phyloP scores from a whole-genome alignment of 2,888 invertebrate genomes.

The Lypha dubia region DNA sequence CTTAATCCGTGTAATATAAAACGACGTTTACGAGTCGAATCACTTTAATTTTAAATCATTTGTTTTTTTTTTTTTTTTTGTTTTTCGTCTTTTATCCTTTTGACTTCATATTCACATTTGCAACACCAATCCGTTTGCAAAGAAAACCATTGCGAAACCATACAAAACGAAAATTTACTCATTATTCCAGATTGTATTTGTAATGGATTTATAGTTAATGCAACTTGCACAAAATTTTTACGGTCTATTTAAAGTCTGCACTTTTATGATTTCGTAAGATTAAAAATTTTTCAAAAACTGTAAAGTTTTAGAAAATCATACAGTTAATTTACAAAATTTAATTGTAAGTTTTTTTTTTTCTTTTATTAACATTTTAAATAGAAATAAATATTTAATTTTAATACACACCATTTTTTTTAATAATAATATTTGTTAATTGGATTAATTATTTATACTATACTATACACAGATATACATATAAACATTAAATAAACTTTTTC shows the following conservation, averaged over 20 bases:
- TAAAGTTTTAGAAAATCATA: constrained; percentile 1
- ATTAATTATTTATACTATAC: constrained; percentile 76
- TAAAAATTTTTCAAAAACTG: constrained; percentile 29
- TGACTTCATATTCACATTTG: constrained; percentile 20
- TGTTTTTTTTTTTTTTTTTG: constrained; percentile 7
- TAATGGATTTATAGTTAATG: constrained; percentile 46
- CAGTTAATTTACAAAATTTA: not conserved
- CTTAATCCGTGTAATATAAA: constrained; percentile 31
- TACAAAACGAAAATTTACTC: constrained; percentile 48
- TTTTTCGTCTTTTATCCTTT: constrained; percentile 27
- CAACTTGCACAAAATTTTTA: constrained; percentile 57
- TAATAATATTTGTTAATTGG: constrained; percentile 74
- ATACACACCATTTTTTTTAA: constrained; percentile 78
- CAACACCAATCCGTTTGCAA: constrained; percentile 16
- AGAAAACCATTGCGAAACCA: constrained; percentile 57
- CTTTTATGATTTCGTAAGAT: constrained; percentile 63
- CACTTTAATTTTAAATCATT: constrained; percentile 4
- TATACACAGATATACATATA: constrained; percentile 69
- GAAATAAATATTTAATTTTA: constrained; percentile 51
- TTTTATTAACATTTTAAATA: too few relatives aligned
- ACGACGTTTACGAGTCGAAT: constrained; percentile 4
- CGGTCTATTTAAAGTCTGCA: constrained; percentile 63
- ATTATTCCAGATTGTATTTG: constrained; percentile 58
- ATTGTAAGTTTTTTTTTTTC: not conserved
- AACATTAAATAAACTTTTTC: constrained; percentile 44